Evolutionary conservation across 2,888 invertebrate genomes (phyloP).

Genomic region (Agrilus cyanescens): DNA sequence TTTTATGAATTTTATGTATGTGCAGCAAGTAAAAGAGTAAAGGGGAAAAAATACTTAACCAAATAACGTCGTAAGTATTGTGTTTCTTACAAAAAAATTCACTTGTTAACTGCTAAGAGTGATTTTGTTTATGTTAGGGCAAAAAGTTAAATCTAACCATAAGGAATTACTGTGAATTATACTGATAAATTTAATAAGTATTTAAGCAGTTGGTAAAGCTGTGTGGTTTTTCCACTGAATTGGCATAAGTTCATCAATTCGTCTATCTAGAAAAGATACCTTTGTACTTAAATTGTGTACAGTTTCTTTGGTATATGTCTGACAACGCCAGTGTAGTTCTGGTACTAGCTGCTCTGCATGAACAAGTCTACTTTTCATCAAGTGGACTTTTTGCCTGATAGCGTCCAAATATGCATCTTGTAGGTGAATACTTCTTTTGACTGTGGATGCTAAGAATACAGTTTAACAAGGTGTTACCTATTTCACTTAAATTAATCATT

Average conservation of each 20-base stretch:
- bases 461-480: not conserved
- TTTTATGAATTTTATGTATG: no score
- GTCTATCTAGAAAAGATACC: constrained; percentile 36
- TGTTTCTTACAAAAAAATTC: no score
- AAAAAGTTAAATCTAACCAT: no score
- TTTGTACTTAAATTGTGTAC: constrained; percentile 34
- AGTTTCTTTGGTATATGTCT: constrained; percentile 37
- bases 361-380: constrained; percentile 35
- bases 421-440: constrained; percentile 22
- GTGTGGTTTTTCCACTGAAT: constrained; percentile 29
- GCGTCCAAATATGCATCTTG: constrained; percentile 39
- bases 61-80: no score
- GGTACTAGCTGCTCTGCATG: constrained; percentile 34
- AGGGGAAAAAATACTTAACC: no score
- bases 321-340: constrained; percentile 33
- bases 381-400: constrained; percentile 35
- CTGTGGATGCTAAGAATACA: constrained; percentile 3
- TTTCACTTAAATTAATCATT: not conserved
- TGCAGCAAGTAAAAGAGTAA: no score
- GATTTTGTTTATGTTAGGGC: no score
- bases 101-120: no score
- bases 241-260: constrained; percentile 39
- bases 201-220: no score
- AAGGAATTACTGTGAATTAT: no score
- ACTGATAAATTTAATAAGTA: no score